Evolutionary conservation across 2,888 invertebrate species (phyloP).

Genomic region (Alviniconcha strummeri): DNA sequence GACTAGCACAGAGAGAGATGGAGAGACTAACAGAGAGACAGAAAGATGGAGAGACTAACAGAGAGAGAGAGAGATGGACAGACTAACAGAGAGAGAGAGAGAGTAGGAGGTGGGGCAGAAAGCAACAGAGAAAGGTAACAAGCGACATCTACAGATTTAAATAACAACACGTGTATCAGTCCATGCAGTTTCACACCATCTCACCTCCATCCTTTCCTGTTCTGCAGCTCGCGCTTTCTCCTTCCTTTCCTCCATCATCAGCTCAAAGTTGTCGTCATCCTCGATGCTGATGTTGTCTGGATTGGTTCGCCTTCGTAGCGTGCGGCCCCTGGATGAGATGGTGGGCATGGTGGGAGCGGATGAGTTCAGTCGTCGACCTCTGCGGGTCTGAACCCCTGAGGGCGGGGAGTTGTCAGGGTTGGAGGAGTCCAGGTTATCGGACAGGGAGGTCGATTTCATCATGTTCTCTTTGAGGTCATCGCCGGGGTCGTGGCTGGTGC

Average conservation of each 20-base stretch:
- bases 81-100: too few relatives aligned
- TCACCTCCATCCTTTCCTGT: conserved; percentile 64
- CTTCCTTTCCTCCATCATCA: conserved; percentile 41
- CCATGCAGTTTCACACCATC: conserved; percentile 1
- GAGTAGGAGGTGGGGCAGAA: too few relatives aligned
- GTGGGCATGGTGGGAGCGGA: conserved; percentile 1
- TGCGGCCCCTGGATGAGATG: conserved; percentile 22
- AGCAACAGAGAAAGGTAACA: too few relatives aligned
- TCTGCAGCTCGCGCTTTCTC: conserved; percentile 41
- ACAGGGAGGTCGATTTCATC: background rate
- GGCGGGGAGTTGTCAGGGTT: background rate
- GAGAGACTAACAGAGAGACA: too few relatives aligned
- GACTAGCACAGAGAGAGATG: too few relatives aligned
- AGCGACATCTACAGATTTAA: too few relatives aligned
- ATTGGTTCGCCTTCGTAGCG: conserved; percentile 8
- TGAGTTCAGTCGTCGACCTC: conserved; percentile 13
- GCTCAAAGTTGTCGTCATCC: conserved; percentile 38
- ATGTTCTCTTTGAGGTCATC: conserved; percentile 33
- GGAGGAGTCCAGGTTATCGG: background rate
- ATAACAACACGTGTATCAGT: too few relatives aligned
- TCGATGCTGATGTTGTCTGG: conserved; percentile 25
- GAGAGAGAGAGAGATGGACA: too few relatives aligned
- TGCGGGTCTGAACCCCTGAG: conserved; percentile 9
- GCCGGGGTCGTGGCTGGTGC: background rate
- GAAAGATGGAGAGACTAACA: too few relatives aligned